A percentile compares a stretch with the other conserved stretches of the same genome.
Conservation (phyloP, 2,888 invertebrate genomes). For the Eupeodes luniger region DNA sequence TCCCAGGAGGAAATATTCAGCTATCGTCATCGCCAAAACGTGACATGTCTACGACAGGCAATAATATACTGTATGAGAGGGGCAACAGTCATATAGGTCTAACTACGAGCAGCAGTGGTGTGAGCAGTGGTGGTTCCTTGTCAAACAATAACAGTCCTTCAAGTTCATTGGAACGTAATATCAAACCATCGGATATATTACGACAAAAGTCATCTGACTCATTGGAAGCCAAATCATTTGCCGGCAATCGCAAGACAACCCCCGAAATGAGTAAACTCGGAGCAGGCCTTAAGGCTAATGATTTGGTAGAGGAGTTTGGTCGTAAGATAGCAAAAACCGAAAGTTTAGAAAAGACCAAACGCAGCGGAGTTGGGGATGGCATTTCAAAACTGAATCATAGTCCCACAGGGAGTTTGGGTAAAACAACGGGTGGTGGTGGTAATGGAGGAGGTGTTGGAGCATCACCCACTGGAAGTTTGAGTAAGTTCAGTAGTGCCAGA, state of each 20-base stretch:
- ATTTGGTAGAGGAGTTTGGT: constrained; percentile 83
- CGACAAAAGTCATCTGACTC: constrained; percentile 84
- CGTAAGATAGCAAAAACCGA: constrained; percentile 83
- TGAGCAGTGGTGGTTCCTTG: constrained; percentile 78
- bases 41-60: constrained; percentile 79
- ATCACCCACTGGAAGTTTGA: constrained; percentile 83
- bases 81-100: constrained; percentile 58
- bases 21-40: constrained; percentile 83
- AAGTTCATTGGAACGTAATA: constrained; percentile 83
- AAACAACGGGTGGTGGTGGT: constrained; percentile 77
- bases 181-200: constrained; percentile 84
- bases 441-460: constrained; percentile 78
- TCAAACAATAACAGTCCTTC: constrained; percentile 81
- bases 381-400: constrained; percentile 79
- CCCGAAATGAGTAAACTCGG: constrained; percentile 82
- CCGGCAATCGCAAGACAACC: constrained; percentile 83
- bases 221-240: constrained; percentile 82
- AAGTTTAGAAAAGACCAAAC: constrained; percentile 82
- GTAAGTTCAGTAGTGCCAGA: constrained; percentile 77
- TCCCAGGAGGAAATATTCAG: constrained; percentile 80
- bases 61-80: constrained; percentile 79
- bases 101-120: constrained; percentile 44
- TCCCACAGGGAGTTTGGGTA: constrained; percentile 83
- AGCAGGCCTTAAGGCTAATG: constrained; percentile 79
- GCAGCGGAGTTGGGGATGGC: constrained; percentile 79